phyloP scores from a whole-genome alignment of 2,113 vertebrate genomes.

The Noctilio leporinus region DNA sequence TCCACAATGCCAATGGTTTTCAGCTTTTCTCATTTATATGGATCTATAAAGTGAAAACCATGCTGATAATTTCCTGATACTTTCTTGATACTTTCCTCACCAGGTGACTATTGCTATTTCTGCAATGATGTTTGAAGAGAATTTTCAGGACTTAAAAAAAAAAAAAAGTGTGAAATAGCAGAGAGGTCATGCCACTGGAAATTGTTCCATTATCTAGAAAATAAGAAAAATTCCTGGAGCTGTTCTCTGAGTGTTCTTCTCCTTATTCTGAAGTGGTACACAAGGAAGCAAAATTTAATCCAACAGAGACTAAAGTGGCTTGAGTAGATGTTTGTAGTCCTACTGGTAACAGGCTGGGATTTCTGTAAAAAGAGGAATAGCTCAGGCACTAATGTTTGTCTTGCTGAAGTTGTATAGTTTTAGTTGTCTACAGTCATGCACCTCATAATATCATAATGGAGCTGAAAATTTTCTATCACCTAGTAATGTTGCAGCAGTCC shows the following conservation, averaged over 20 bases:
- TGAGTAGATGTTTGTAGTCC: background rate
- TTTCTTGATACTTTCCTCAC: background rate
- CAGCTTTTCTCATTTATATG: background rate
- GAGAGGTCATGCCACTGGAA: background rate
- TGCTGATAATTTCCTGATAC: too few species aligned
- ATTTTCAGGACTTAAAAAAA: background rate
- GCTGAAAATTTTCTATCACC: background rate
- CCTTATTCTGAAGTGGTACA: background rate
- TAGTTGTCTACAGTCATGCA: background rate
- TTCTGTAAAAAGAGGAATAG: background rate
- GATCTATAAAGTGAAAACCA: background rate
- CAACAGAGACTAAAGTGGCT: background rate
- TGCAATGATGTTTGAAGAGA: background rate
- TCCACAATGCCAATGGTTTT: background rate
- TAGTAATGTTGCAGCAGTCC: background rate
- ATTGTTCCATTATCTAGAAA: background rate
- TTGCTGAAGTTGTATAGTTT: background rate
- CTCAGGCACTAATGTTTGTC: background rate
- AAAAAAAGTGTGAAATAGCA: background rate
- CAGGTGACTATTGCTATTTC: background rate
- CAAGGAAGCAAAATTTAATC: background rate
- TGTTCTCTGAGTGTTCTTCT: background rate
- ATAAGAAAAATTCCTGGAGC: background rate
- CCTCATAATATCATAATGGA: background rate
- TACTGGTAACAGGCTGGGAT: background rate